These are phyloP conservation scores for Buathra laborator DNA, from an alignment of 2,888 invertebrate genomes.

Conservation along the genomic window DNA sequence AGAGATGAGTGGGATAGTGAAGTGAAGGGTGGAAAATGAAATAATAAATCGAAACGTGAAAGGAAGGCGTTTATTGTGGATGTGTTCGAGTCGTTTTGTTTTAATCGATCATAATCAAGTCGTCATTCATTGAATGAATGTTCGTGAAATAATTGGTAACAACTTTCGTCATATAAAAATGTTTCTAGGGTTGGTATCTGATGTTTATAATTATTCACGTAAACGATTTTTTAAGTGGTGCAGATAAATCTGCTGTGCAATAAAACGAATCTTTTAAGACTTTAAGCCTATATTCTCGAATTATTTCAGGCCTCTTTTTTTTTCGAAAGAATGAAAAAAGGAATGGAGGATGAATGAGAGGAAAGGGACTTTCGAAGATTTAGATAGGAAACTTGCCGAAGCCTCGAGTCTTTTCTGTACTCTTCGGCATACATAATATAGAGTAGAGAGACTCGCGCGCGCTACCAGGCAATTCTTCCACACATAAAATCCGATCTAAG, in stretches of 20 bases:
- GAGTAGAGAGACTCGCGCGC: conserved; percentile 30
- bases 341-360: conserved; percentile 28
- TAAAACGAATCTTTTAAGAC: conserved; percentile 6
- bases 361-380: conserved; percentile 48
- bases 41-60: conserved; percentile 31
- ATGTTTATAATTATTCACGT: not conserved
- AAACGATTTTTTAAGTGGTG: not conserved
- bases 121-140: conserved; percentile 6
- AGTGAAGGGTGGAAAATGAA: not conserved
- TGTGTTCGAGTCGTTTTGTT: not conserved
- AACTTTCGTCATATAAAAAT: not conserved
- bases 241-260: conserved; percentile 1
- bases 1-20: not conserved
- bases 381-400: conserved; percentile 50
- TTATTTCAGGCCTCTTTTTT: conserved; percentile 24
- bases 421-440: conserved; percentile 47
- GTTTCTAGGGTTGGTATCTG: not conserved
- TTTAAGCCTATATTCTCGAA: conserved; percentile 37
- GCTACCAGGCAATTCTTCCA: conserved; percentile 30
- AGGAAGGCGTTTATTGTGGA: conserved; percentile 15
- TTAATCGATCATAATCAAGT: conserved; percentile 13
- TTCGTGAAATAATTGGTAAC: conserved; percentile 7
- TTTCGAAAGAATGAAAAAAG: conserved; percentile 21
- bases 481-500: conserved; percentile 56
- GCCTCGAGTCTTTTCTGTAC: conserved; percentile 29